A percentile compares a stretch with the other conserved stretches of the same genome.
Evolutionary conservation across 2,797 vertebrate species (phyloP).

Genomic region (Decapterus maruadsi): DNA sequence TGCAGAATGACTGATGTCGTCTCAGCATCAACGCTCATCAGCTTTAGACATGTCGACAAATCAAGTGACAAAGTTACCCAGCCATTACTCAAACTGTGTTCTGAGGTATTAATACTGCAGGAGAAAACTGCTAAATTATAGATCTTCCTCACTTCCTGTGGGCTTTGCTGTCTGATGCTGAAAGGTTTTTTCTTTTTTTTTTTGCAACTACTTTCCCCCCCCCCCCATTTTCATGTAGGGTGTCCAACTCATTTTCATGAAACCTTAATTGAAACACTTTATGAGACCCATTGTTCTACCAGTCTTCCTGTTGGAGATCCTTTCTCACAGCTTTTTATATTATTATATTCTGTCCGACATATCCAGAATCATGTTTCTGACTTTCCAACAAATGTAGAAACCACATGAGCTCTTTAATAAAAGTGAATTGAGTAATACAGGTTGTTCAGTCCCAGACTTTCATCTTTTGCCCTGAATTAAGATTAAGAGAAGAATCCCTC

Average conservation of each 20-base stretch:
- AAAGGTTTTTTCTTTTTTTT: background rate
- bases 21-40: background rate
- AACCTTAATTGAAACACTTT: slow-evolving; percentile 25
- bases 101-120: background rate
- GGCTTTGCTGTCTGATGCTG: background rate
- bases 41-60: background rate
- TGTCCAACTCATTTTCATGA: slow-evolving; percentile 7
- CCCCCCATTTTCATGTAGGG: background rate
- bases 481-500: slow-evolving; percentile 45
- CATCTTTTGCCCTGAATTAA: slow-evolving; percentile 37
- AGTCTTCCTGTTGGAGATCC: slow-evolving; percentile 23
- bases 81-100: background rate
- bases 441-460: slow-evolving; percentile 39
- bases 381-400: slow-evolving; percentile 46
- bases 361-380: slow-evolving; percentile 43
- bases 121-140: background rate
- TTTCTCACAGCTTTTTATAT: slow-evolving; percentile 36
- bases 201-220: background rate
- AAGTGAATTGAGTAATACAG: slow-evolving; percentile 22
- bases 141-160: background rate
- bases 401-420: slow-evolving; percentile 35
- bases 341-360: slow-evolving; percentile 32
- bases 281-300: slow-evolving; percentile 2
- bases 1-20: background rate
- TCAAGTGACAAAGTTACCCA: background rate